Base-by-base conservation (phyloP, 2,797 vertebrate genomes). In the Microcaecilia unicolor region DNA sequence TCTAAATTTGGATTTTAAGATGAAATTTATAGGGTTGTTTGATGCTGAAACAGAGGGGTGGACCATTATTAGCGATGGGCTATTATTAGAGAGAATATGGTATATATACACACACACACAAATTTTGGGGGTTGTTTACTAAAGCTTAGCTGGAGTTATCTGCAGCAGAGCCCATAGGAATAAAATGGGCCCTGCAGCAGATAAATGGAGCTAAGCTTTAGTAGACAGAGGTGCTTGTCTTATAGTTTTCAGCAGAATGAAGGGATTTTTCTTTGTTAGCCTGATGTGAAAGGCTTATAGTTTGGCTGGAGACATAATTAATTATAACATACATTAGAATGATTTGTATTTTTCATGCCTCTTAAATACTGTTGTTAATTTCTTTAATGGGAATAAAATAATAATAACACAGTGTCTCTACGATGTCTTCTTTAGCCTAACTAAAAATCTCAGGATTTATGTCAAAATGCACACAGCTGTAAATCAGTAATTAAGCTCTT, bases 401-500 rank as follows among this genome's bases (percentile, higher is more conserved):
- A 5, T 11, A 28, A 5, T 0, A n/a, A n/a, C n/a, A 1, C 5
- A 4, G 1, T 37, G 20, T 17, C 41, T 25, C 31, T 17, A 5
- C 24, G 7, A 18, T 17, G 17, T 28, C 29, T 42, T 50, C 44
- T 15, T 26, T 22, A n/a, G n/a, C n/a, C n/a, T n/a, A 25, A 14
- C 34, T 40, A 13, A 25, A 18, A 7, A 23, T 24, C 29, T 45
- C 28, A 32, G 32, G 28, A 27, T 10, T 18, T 22, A 22, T 27
- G 15, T 34, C 10, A 46, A 39, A 18, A 15, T 22, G 5, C 15
- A 27, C 25, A 17, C 46, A 35, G 52, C 36, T 44, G 44, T 11
- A 44, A 34, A 22, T 25, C 28, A 5, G 25, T 39, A 49, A 38
- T 37, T 29, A 44, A 30, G 32, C 41, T 48, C 62, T 32, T 40